phyloP scores from a whole-genome alignment of 2,888 invertebrate genomes.

The Drosophila subquinaria region DNA sequence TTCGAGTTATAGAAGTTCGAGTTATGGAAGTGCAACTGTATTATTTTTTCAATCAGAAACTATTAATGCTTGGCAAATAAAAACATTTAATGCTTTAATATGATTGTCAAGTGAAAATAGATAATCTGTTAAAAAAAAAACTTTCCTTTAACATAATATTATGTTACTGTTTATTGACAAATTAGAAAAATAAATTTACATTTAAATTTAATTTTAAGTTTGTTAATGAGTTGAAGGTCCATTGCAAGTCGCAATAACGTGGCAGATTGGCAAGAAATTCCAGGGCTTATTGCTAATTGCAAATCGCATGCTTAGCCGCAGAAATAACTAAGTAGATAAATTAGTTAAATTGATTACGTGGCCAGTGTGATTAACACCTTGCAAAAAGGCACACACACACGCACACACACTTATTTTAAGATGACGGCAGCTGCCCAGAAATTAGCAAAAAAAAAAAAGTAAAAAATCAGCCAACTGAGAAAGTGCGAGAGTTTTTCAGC shows the following conservation, averaged over 20 bases:
- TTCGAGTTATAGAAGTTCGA: too few relatives aligned
- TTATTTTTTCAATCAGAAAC: neutral
- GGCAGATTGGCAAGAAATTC: slow-evolving; percentile 31
- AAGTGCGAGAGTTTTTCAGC: slow-evolving; percentile 44
- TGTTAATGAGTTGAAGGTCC: neutral
- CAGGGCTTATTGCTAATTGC: slow-evolving; percentile 36
- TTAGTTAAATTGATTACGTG: slow-evolving; percentile 63
- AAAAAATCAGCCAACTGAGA: slow-evolving; percentile 51
- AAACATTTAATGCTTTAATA: slow-evolving; percentile 1
- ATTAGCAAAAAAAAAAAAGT: slow-evolving; percentile 31
- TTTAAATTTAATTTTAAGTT: neutral
- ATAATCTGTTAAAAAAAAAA: neutral
- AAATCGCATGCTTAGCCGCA: slow-evolving; percentile 52
- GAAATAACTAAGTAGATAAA: slow-evolving; percentile 54
- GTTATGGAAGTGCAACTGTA: too few relatives aligned
- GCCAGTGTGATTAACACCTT: slow-evolving; percentile 71
- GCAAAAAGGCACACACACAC: slow-evolving; percentile 43
- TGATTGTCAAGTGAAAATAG: neutral
- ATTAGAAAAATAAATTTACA: neutral
- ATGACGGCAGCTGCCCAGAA: slow-evolving; percentile 44
- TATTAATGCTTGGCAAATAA: neutral
- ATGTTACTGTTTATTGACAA: neutral
- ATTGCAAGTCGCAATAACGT: slow-evolving; percentile 13
- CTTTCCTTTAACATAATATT: neutral
- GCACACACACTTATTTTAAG: slow-evolving; percentile 46